Base-by-base conservation (phyloP, 2,113 vertebrate species). In the Acanthisitta chloris region DNA sequence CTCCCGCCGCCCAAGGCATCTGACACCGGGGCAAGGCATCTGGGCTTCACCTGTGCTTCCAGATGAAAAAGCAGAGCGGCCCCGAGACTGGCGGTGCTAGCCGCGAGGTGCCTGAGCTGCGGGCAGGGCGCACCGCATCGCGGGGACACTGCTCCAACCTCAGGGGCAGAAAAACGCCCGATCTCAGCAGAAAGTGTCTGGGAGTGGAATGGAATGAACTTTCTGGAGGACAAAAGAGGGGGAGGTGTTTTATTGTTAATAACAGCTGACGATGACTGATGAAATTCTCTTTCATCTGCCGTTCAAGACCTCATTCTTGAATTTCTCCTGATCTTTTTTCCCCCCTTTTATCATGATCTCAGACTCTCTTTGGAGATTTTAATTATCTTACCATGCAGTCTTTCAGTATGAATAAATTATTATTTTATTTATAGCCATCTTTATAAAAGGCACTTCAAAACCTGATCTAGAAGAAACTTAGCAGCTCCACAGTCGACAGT, bases 381-480 rank as follows among this genome's bases (percentile, higher is more conserved):
- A 95, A 87, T 96, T 92, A 82, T 90, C 70, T 95, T 80, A 57
- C 49, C 31, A 42, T 89, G 43, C 3, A 2, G 64, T 94, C 92
- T 83, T 96, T 89, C 72, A 48, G 64, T 69, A 78, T 72, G 59
- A 95, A 88, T 93, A 70, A 94, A 79, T 81, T 61, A 69, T 46
- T 70, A 64, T 28, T 73, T 86, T 93, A 90, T 92, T 90, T 86
- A 64, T 85, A 92, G 46, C 28, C 36, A 31, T 48, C 69, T 81
- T 74, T 59, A 42, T 36, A 52, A 45, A n/a, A 62, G 12, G 21
- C 59, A 45, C 66, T 74, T 69, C 10, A 42, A 91, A 88, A 64
- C 38, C 51, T 65, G 40, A 54, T 23, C 58, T 61, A 71, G 40
- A 77, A 87, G 82, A 91, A 97, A 66, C 34, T 38, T 46, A 48